Percentiles rank a stretch among this genome's conserved stretches.
Evolutionary conservation across 2,113 vertebrate genomes (phyloP).

Genomic region (Salminus brasiliensis): DNA sequence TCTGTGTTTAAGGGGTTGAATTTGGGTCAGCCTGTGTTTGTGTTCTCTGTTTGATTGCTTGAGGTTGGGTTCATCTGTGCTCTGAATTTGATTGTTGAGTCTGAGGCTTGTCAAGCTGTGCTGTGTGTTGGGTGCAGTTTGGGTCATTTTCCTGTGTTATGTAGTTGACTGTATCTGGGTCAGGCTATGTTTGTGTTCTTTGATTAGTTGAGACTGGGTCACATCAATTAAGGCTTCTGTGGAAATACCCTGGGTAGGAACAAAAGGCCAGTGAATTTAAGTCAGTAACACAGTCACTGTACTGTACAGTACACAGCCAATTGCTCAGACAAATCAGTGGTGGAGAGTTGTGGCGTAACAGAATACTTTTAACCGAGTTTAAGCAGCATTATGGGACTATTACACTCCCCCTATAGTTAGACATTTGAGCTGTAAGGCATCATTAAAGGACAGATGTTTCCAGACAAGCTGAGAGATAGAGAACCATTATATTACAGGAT

Average conservation of each 20-base stretch:
- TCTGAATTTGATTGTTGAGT: not conserved
- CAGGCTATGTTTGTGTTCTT: not conserved
- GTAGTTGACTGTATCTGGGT: not conserved
- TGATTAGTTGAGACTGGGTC: not conserved
- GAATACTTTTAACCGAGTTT: no score
- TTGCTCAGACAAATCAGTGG: not conserved
- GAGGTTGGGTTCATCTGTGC: not conserved
- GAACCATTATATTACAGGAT: no score
- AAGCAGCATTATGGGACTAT: no score
- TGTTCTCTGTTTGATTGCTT: not conserved
- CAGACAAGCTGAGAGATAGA: no score
- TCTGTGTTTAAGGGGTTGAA: not conserved
- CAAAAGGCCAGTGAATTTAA: not conserved
- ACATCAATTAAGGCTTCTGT: not conserved
- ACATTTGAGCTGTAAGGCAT: no score
- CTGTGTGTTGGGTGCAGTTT: not conserved
- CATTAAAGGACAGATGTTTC: no score
- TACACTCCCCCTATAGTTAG: no score
- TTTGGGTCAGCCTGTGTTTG: constrained; percentile 8
- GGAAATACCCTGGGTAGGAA: not conserved
- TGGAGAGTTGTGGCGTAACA: no score
- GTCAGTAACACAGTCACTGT: no score
- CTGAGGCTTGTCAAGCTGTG: not conserved
- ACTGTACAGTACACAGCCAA: no score
- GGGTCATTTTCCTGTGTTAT: not conserved